Evolutionary conservation across 2,797 vertebrate species (phyloP).

Genomic region (Acipenser ruthenus): DNA sequence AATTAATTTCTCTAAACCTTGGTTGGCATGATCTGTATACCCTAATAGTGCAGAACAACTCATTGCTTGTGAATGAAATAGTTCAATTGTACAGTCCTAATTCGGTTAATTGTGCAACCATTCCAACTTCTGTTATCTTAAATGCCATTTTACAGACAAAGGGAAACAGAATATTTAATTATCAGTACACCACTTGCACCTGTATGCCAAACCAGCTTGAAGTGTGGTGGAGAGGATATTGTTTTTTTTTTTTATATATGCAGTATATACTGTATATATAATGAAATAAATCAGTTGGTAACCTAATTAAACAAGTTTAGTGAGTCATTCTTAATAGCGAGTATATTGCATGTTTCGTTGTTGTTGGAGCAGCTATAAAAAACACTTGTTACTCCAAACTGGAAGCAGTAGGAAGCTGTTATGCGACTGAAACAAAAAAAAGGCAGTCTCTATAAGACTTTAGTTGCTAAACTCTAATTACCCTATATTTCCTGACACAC

Average conservation of each 20-base stretch:
- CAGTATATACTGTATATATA: no score
- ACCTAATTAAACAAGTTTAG: no score
- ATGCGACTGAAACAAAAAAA: no score
- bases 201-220: not conserved
- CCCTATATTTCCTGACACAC: no score
- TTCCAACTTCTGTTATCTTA: slow-evolving; percentile 13
- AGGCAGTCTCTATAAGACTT: no score
- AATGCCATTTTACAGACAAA: slow-evolving; percentile 10
- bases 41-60: no score
- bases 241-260: not conserved
- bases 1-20: no score
- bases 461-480: no score
- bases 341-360: no score
- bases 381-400: not conserved
- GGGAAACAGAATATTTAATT: not conserved
- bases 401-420: not conserved
- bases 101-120: slow-evolving; percentile 25
- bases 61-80: not conserved
- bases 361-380: not conserved
- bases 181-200: not conserved
- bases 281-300: no score
- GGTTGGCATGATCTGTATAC: no score
- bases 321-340: no score
- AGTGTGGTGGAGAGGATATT: not conserved
- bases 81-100: slow-evolving; percentile 1